Base-by-base conservation (phyloP, 1,140 invertebrate genomes). In the Amphibalanus amphitrite region DNA sequence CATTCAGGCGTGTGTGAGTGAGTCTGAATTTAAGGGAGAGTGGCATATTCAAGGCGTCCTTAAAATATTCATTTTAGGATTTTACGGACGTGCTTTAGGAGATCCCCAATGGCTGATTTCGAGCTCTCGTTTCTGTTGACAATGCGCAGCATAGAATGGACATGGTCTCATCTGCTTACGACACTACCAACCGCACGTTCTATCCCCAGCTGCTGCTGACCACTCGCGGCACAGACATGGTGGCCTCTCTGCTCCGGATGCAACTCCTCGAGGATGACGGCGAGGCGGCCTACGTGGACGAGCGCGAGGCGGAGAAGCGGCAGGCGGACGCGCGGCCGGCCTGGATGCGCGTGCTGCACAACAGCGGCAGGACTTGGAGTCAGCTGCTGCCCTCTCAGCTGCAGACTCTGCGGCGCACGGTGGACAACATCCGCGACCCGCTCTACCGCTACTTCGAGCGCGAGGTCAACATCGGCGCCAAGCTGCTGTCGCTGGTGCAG, bases 361-460 rank as follows among this genome's bases (percentile, higher is more conserved):
- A 93, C 77, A 95, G 93, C 0, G 93, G 95, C 0, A 85, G 87
- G 0, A 90, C 89, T 29, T 99, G 97, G 97, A 82, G 98, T 13
- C 87, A 93, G 78, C 80, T 97, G 28, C 82, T 99, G 71, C 97
- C 97, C 1, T 89, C 92, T 80, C 88, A 87, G 76, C 77, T 91
- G 40, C 47, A 33, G 28, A 74, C 77, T 71, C 81, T 99, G 29
- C 89, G 87, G 75, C 86, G 95, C 72, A 96, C 95, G 0, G 90
- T 93, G 1, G 94, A 97, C 77, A 97, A 97, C 79, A 97, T 97
- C 76, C 96, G 96, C 81, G 95, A 97, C 84, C 95, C 95, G 3
- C 80, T 97, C 74, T 98, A 96, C 78, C 87, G 97, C 71, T 99
- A 97, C 85, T 99, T 99, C 82, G 97, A 99, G 80, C 85, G 97